These are phyloP conservation scores for Onychostruthus taczanowskii DNA, from an alignment of 2,113 vertebrate genomes.

Conservation along the genomic window DNA sequence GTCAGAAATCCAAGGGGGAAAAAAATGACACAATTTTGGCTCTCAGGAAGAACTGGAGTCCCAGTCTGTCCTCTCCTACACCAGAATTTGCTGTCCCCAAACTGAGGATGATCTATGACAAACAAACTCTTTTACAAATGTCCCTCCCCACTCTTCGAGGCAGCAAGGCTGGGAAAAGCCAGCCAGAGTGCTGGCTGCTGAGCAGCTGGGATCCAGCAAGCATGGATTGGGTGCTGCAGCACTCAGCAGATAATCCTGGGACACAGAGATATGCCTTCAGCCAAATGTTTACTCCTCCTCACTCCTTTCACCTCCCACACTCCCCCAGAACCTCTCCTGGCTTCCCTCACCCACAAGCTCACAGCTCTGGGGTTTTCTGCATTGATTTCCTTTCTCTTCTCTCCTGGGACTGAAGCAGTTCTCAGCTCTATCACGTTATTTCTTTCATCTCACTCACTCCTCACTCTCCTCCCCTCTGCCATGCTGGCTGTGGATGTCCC, in stretches of 20 bases:
- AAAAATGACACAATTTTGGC: background rate
- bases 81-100: background rate
- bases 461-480: background rate
- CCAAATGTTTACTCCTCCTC: constrained; percentile 47
- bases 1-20: background rate
- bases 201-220: background rate
- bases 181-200: background rate
- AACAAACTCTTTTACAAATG: background rate
- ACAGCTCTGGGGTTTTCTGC: background rate
- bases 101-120: background rate
- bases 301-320: constrained; percentile 24
- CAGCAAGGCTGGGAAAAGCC: background rate
- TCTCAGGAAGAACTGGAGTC: background rate
- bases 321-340: background rate
- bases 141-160: background rate
- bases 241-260: background rate
- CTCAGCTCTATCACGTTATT: background rate
- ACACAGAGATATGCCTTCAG: background rate
- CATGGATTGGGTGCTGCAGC: background rate
- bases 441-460: background rate
- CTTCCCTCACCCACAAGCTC: background rate
- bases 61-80: background rate
- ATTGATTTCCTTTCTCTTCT: background rate
- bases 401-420: background rate
- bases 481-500: background rate